Evolutionary conservation across 1,140 invertebrate species (phyloP), one percentile per base, ranked within the genome.

Genomic region (Drosophila carrolli): DNA sequence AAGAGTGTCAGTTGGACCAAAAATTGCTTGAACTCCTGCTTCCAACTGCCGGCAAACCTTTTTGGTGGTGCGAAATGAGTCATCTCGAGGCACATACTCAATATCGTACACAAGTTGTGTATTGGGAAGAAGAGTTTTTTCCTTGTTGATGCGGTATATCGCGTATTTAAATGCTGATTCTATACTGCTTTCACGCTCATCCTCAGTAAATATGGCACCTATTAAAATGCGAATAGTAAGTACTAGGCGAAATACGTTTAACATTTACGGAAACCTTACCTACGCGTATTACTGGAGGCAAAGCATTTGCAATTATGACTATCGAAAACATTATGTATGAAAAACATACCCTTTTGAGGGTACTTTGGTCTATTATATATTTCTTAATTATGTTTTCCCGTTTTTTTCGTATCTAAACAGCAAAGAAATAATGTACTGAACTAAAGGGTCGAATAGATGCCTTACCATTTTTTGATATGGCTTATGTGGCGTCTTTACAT

Each of bases 81-180:
- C 97, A 81, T 96, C 96, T 56, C 95, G 94, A 8, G 96, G 96
- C 55, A 97, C 96, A 93, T 98, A 97, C 92, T 98, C 96, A 76
- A 98, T 97, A 90, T 98, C 97, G 89, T 98, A 98, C 1, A 97
- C 95, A 32, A 98, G 93, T 0, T 97, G 97, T 1, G 96, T 97
- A 78, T 98, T 97, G 4, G 97, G 96, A 47, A 98, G 93, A 11
- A 98, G 93, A 56, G 93, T 94, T 57, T 95, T 94, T 76, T 98
- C 97, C 84, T 97, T 97, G 93, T 98, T 98, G 59, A 98, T 97
- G 55, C 96, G 95, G 93, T 98, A 98, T 2, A 98, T 97, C 2
- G 97, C 97, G 93, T 98, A 98, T 84, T 98, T 98, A 93, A 98
- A 98, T 3, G 97, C 97, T 61, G 97, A 93, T 91, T 98, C 97